Conservation (phyloP, 2,797 vertebrate species). For the Eupleurogrammus muticus region DNA sequence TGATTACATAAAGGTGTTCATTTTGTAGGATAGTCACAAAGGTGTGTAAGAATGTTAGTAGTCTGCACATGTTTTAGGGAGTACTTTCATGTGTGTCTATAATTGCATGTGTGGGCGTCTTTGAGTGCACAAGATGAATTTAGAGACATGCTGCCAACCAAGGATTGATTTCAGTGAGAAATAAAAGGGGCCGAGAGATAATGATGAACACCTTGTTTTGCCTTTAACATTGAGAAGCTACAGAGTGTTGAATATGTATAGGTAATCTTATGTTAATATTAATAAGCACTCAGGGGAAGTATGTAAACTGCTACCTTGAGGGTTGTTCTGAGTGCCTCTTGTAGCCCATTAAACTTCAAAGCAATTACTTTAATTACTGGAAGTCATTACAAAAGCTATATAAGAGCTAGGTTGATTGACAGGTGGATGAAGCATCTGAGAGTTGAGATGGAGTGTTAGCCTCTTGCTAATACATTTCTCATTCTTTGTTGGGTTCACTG, state of each 20-base stretch:
- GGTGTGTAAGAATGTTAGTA: neutral
- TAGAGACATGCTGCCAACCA: conserved; percentile 1
- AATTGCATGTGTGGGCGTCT: conserved; percentile 16
- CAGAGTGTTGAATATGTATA: conserved; percentile 1
- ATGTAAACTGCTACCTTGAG: conserved; percentile 18
- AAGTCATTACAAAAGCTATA: conserved; percentile 31
- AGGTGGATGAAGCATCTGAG: conserved; percentile 29
- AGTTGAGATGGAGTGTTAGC: conserved; percentile 4
- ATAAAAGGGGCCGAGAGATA: neutral
- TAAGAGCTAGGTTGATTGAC: conserved; percentile 36
- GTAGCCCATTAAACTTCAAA: conserved; percentile 23
- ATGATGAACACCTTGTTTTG: neutral
- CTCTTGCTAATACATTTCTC: neutral
- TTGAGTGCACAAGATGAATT: conserved; percentile 7
- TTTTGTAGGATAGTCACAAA: conserved; percentile 1
- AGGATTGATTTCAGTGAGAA: neutral
- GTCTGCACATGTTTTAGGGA: neutral
- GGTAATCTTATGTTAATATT: conserved; percentile 18
- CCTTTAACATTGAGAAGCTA: neutral
- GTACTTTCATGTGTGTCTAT: conserved; percentile 8
- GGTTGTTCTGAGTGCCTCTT: conserved; percentile 16
- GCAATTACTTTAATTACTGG: conserved; percentile 33
- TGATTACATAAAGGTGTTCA: neutral
- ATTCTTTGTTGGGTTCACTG: neutral
- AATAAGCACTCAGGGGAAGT: conserved; percentile 9